These are phyloP conservation scores for Peromyscus nudipes DNA, from an alignment of 2,797 vertebrate species.

Conservation along the genomic window DNA sequence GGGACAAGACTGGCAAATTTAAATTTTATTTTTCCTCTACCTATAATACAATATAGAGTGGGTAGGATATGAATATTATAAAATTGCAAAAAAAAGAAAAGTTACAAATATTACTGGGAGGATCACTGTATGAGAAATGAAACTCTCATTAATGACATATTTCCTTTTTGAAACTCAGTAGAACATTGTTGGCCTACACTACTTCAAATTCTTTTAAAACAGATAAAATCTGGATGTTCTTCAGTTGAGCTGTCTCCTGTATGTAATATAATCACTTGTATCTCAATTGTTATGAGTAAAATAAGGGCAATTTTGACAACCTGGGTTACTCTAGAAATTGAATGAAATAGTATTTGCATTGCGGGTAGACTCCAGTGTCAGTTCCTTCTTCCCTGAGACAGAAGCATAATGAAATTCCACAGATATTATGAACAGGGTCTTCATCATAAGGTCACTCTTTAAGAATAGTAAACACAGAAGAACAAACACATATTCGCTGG, in stretches of 20 bases:
- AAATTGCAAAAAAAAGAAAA: neutral
- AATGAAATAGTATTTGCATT: neutral
- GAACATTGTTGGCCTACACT: neutral
- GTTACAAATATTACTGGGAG: neutral
- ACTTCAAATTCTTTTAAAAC: neutral
- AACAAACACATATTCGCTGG: neutral
- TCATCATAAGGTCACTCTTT: neutral
- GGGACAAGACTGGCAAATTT: neutral
- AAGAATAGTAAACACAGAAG: neutral
- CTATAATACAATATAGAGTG: neutral
- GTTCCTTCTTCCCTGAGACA: neutral
- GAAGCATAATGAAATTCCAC: neutral
- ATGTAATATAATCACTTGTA: neutral
- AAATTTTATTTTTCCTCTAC: slow-evolving; percentile 2
- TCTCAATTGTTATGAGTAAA: neutral
- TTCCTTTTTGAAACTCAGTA: neutral
- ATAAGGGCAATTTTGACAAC: neutral
- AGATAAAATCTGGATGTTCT: neutral
- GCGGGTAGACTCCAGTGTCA: neutral
- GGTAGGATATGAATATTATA: neutral
- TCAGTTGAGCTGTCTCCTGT: neutral
- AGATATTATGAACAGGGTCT: neutral
- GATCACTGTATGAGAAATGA: slow-evolving; percentile 4
- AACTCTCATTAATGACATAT: neutral
- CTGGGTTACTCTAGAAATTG: neutral